A percentile compares a stretch with the other conserved stretches of the same genome.
phyloP scores from a whole-genome alignment of 53 echinoderm and acorn worm species.

The Astropecten irregularis region DNA sequence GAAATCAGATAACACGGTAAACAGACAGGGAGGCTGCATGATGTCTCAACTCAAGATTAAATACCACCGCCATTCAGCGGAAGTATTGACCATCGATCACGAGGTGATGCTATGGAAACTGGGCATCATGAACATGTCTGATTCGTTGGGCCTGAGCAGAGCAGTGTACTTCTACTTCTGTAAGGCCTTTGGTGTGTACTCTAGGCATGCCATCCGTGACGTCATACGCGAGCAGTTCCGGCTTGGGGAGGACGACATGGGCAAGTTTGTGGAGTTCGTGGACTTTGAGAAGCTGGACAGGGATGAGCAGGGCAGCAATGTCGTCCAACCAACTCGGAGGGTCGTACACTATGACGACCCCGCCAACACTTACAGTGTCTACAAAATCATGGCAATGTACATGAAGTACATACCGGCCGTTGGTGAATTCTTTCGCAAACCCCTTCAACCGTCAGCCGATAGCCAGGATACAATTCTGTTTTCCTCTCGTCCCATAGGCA shows the following conservation, averaged over 20 bases:
- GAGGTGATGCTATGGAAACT: constrained; percentile 20
- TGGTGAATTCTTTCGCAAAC: constrained; percentile 29
- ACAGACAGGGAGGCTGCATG: no score
- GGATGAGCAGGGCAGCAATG: not conserved
- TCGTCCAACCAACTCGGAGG: not conserved
- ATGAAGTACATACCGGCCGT: constrained; percentile 16
- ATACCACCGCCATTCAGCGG: not conserved
- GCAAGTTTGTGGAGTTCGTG: constrained; percentile 26
- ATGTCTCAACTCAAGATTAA: no score
- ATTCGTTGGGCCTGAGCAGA: constrained; percentile 26
- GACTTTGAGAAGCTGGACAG: constrained; percentile 7
- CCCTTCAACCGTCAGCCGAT: not conserved
- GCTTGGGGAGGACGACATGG: constrained; percentile 17
- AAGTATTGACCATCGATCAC: not conserved
- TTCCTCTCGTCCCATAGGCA: constrained; percentile 17
- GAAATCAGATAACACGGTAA: no score
- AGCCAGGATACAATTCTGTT: constrained; percentile 10
- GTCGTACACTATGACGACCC: constrained; percentile 44
- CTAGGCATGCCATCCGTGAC: constrained; percentile 28
- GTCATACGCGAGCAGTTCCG: constrained; percentile 39
- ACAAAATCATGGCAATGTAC: constrained; percentile 41
- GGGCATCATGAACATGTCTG: constrained; percentile 12
- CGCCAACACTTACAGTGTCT: constrained; percentile 24
- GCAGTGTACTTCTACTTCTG: constrained; percentile 45
- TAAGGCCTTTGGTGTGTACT: constrained; percentile 38